phyloP scores from a whole-genome alignment of 2,888 invertebrate genomes.

The Cyrtodaria siliqua region DNA sequence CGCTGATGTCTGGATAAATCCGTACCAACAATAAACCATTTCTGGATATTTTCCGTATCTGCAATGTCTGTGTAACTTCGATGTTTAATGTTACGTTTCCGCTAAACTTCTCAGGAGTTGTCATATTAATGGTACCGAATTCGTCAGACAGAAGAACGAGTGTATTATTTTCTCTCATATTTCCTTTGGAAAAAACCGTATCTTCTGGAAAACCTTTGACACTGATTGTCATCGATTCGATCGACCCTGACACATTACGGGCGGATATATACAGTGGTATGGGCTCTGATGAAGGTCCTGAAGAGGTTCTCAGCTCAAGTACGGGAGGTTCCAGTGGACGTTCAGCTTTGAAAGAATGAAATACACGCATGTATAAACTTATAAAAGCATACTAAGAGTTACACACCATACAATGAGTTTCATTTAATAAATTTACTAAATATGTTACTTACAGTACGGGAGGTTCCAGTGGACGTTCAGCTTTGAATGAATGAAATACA shows the following conservation, averaged over 20 bases:
- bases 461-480: constrained; percentile 20
- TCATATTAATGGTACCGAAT: constrained; percentile 4
- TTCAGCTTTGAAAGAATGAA: too few relatives aligned
- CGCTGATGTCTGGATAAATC: too few relatives aligned
- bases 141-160: neutral
- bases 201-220: constrained; percentile 13
- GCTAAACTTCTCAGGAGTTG: neutral
- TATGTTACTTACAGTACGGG: too few relatives aligned
- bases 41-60: too few relatives aligned
- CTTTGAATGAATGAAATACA: too few relatives aligned
- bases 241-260: neutral
- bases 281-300: neutral
- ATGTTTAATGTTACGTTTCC: neutral
- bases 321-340: constrained; percentile 30
- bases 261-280: constrained; percentile 14
- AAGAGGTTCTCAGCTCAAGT: constrained; percentile 15
- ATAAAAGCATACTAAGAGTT: too few relatives aligned
- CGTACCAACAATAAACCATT: too few relatives aligned
- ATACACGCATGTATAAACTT: too few relatives aligned
- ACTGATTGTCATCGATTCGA: neutral
- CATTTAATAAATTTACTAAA: too few relatives aligned
- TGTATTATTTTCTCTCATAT: neutral
- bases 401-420: too few relatives aligned
- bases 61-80: neutral
- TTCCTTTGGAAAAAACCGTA: constrained; percentile 18